Evolutionary conservation across 2,888 invertebrate species (phyloP), one percentile per base, ranked within the genome.

Genomic region (Diadromus collaris): DNA sequence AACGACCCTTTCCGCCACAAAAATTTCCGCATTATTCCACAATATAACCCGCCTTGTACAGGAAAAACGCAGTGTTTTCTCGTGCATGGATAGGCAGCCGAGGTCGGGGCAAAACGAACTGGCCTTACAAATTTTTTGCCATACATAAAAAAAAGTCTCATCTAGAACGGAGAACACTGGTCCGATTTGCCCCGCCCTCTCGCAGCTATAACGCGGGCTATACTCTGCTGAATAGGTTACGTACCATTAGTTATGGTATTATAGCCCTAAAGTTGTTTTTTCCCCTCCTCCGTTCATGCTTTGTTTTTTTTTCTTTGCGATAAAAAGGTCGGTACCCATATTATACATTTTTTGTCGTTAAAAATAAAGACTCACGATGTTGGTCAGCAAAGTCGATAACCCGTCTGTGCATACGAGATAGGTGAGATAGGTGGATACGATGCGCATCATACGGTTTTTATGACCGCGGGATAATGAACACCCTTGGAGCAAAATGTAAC

Each of bases 1-100:
- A 72, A 44, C 72, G 72, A 61, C 44, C 34, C 38, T 61, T 10
- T 27, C 9, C n/a, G 48, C 63, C 67, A n/a, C 41, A n/a, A 41
- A 69, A 72, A 54, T 63, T 71, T 21, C 9, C 19, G 38, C 63
- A 41, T 21, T 27, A 38, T 56, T 54, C 27, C 13, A 27, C 9
- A 21, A 38, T 34, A 54, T 10, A 27, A 56, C 32, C 21, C 67
- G 56, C 16, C 5, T 41, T 16, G 38, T 67, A 41, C 38, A 41
- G 9, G 38, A 67, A 38, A 56, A 41, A 56, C 9, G 38, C 41
- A 2, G 10, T 27, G 54, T 19, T n/a, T 32, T 9, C 54, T 38
- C 56, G 41, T 38, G 34, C 34, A 54, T 29, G 51, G 38, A 51
- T 38, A 54, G 67, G 24, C 38, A 41, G 38, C 13, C 4, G 38